A percentile compares a stretch with the other conserved stretches of the same genome.
phyloP scores from a whole-genome alignment of 2,797 vertebrate genomes.

The Antrozous pallidus region DNA sequence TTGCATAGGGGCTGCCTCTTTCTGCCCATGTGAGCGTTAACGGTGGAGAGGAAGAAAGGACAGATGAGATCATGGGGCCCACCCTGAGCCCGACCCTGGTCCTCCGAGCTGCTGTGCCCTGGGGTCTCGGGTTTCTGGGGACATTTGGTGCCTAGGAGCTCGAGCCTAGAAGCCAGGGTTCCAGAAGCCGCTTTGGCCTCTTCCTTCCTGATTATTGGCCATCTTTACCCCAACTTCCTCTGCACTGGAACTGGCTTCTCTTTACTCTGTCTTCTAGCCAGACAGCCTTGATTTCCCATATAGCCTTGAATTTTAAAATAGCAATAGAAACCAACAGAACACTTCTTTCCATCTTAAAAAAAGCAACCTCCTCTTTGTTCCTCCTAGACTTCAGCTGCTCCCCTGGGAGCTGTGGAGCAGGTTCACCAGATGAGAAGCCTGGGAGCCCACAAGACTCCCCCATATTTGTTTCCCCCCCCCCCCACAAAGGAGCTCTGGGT shows the following conservation, averaged over 20 bases:
- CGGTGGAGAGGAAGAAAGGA: conserved; percentile 81
- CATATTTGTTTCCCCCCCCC: neutral
- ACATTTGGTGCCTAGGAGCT: neutral
- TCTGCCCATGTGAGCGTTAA: conserved; percentile 85
- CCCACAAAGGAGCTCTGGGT: neutral
- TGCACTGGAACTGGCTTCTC: neutral
- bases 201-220: neutral
- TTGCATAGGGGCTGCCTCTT: conserved; percentile 86
- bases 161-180: neutral
- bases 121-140: conserved; percentile 22
- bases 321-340: neutral
- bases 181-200: neutral
- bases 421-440: neutral
- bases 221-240: neutral
- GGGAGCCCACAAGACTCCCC: neutral
- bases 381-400: neutral
- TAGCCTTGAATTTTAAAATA: conserved; percentile 6
- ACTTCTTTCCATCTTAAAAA: conserved; percentile 1
- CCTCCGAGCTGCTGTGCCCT: conserved; percentile 65
- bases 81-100: conserved; percentile 77
- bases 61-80: conserved; percentile 85
- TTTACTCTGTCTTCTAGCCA: neutral
- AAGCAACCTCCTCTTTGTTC: conserved; percentile 31
- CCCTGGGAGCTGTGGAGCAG: neutral
- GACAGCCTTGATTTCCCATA: neutral